Evolutionary conservation across 2,797 vertebrate species (phyloP).

Genomic region (Poecile montanus): DNA sequence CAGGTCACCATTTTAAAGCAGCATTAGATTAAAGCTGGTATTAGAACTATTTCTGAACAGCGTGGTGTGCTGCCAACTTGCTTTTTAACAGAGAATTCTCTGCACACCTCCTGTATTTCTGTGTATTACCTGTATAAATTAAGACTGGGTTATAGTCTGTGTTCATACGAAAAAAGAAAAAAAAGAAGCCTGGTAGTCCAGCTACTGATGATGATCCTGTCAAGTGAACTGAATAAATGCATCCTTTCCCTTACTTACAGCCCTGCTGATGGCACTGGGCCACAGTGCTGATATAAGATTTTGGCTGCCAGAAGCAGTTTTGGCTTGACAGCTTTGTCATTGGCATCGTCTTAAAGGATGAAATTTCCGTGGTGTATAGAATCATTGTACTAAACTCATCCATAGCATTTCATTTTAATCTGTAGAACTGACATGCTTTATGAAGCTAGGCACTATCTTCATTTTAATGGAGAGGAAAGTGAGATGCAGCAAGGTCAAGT

Average conservation of each 20-base stretch:
- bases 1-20: not conserved
- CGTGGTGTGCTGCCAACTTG: not conserved
- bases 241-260: not conserved
- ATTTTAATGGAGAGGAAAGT: conserved; percentile 33
- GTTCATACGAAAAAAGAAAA: not conserved
- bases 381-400: conserved; percentile 9
- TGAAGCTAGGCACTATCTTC: not conserved
- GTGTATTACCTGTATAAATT: not conserved
- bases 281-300: conserved; percentile 11
- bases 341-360: conserved; percentile 18
- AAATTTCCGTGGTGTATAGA: conserved; percentile 6
- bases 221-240: not conserved
- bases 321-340: conserved; percentile 42
- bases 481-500: conserved; percentile 24
- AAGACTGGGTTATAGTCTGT: not conserved
- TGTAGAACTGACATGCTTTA: conserved; percentile 33
- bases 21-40: not conserved
- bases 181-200: not conserved
- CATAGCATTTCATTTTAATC: conserved; percentile 32
- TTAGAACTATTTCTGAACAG: not conserved
- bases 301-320: conserved; percentile 24
- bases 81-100: not conserved
- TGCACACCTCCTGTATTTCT: not conserved
- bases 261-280: not conserved
- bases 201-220: not conserved